Base-by-base conservation (phyloP, 1,140 invertebrate genomes). In the Tyrophagus putrescentiae region DNA sequence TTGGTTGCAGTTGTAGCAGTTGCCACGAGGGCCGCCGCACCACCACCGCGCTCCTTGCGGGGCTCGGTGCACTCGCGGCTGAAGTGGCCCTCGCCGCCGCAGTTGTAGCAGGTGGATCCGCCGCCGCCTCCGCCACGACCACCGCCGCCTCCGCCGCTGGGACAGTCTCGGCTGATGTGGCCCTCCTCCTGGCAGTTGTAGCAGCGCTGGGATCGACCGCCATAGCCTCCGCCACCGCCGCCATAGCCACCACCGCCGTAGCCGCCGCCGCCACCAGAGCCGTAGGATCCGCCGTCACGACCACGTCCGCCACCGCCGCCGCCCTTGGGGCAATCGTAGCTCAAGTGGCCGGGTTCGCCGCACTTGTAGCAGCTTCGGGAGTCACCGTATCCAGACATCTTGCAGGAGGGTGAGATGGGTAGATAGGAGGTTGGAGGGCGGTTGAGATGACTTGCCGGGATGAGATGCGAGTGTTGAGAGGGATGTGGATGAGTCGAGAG, bases 201-300 rank as follows among this genome's bases (percentile, higher is more conserved):
- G 45, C 64, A 65, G 13, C 27, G 31, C 7, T 33, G 21, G 5
- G 5, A 5, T 41, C 67, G 60, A 13, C 18, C 29, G 23, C 42
- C 28, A 50, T 50, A 63, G 11, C 63, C 52, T 45, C 63, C 70
- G 4, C 70, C 69, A 58, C 69, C 74, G 31, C 74, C 70, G 25
- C 70, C 69, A 32, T 74, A 70, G 3, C 68, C 69, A 6, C 71
- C 70, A 57, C 70, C 65, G 23, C 70, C 68, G 50, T 72, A 76
- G 1, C 60, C 54, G 41, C 48, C 63, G 57, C 64, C 64, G 4
- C 33, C n/a, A n/a, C n/a, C n/a, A n/a, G n/a, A 13, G 31, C 50
- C 27, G 25, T 23, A 44, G 41, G 41, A 16, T 50, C 31, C 60
- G n/a, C n/a, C n/a, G n/a, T n/a, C n/a, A n/a, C n/a, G n/a, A n/a